Conservation (phyloP, 2,888 invertebrate genomes). For the Rhagonycha fulva region DNA sequence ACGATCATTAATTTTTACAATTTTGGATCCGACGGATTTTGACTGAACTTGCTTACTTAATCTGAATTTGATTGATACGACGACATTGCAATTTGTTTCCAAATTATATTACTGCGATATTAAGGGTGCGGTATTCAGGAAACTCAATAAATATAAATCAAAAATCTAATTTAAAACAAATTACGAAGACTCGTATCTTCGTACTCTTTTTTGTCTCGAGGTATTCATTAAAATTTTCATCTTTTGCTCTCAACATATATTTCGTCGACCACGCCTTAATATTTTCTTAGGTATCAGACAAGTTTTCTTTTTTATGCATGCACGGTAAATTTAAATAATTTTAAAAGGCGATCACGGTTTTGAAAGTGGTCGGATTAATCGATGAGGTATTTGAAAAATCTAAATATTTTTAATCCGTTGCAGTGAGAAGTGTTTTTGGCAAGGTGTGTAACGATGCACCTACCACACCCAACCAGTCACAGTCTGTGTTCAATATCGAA, state of each 20-base stretch:
- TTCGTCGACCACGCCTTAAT: constrained; percentile 51
- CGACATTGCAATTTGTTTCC: background rate
- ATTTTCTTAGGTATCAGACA: constrained; percentile 47
- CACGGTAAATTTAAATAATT: background rate
- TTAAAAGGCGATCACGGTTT: background rate
- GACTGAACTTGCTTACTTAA: background rate
- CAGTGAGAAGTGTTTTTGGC: constrained; percentile 55
- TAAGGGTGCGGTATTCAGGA: background rate
- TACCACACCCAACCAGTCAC: constrained; percentile 60
- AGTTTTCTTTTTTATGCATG: constrained; percentile 44
- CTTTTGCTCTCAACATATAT: constrained; percentile 14
- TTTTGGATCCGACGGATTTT: background rate
- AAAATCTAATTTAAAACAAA: background rate
- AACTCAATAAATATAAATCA: background rate
- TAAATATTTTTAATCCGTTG: background rate
- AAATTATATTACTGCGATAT: background rate
- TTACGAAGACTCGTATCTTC: background rate
- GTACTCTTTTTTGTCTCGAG: constrained; percentile 7
- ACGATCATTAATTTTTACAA: background rate
- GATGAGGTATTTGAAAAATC: background rate
- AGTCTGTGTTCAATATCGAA: constrained; percentile 63
- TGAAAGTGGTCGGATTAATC: background rate
- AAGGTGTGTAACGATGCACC: constrained; percentile 58
- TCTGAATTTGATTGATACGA: background rate
- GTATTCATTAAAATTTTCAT: constrained; percentile 15